Percentiles rank a stretch among this genome's conserved stretches.
Evolutionary conservation across 2,888 invertebrate genomes (phyloP).

Genomic region (Andrena praecox): DNA sequence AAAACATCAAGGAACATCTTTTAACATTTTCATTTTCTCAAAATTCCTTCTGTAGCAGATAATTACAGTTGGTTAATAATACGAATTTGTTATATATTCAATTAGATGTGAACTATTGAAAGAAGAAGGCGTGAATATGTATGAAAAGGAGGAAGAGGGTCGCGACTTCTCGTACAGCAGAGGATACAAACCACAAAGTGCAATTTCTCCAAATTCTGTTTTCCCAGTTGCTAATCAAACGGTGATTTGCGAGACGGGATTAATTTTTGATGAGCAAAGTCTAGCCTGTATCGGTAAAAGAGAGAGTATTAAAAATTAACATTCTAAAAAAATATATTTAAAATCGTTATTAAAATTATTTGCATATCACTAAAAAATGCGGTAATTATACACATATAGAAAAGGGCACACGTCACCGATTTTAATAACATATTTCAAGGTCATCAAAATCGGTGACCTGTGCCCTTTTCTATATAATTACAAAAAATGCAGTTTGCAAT

Average conservation of each 20-base stretch:
- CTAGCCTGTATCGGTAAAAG: conserved; percentile 56
- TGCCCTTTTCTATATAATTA: too few species aligned
- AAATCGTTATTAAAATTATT: background rate
- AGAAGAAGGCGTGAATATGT: background rate
- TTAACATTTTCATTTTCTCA: too few species aligned
- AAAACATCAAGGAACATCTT: too few species aligned
- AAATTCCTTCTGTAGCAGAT: too few species aligned
- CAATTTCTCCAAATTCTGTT: background rate
- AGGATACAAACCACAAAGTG: conserved; percentile 79
- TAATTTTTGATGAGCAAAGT: conserved; percentile 46
- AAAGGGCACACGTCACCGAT: background rate
- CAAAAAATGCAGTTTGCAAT: too few species aligned
- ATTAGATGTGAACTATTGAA: conserved; percentile 55
- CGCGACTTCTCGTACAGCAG: conserved; percentile 70
- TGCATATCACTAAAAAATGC: background rate
- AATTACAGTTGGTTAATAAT: too few species aligned
- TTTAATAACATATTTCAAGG: too few species aligned
- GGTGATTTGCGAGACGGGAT: conserved; percentile 50
- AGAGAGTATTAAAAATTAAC: background rate
- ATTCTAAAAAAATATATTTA: background rate
- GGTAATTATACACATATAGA: background rate
- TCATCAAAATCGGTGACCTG: too few species aligned
- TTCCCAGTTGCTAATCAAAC: conserved; percentile 34
- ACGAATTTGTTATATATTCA: background rate
- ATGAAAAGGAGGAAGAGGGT: conserved; percentile 12